phyloP scores from a whole-genome alignment of 1,140 invertebrate species.

The Bicyclus anynana region DNA sequence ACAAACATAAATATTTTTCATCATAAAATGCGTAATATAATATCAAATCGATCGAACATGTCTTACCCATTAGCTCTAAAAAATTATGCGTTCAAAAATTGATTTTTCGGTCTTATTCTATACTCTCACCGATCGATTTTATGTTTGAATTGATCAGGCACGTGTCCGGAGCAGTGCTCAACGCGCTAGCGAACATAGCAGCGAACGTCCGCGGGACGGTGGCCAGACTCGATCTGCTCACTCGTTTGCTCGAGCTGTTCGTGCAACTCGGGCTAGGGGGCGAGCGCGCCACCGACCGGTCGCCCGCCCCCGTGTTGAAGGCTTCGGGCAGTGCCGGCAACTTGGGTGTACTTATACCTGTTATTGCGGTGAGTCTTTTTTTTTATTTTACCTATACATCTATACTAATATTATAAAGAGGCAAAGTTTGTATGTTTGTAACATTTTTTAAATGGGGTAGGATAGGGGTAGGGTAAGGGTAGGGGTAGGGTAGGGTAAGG shows the following conservation, averaged over 20 bases:
- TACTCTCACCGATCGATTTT: no score
- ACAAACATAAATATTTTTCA: no score
- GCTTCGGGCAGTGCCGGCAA: conserved; percentile 97
- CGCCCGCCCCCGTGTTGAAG: conserved; percentile 82
- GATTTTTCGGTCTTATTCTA: no score
- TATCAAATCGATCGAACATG: no score
- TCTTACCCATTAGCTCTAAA: no score
- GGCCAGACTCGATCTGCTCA: conserved; percentile 92
- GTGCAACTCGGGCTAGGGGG: conserved; percentile 98
- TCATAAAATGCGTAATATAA: no score
- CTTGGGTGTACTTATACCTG: conserved; percentile 97
- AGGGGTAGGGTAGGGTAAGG: no score
- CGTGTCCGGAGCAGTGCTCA: conserved; percentile 96
- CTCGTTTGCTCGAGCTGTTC: conserved; percentile 95
- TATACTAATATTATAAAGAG: no score
- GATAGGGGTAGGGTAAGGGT: no score
- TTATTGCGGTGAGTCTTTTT: conserved; percentile 87
- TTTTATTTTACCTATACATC: neutral
- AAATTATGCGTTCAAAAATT: no score
- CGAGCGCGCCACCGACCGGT: conserved; percentile 94
- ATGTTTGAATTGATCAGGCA: conserved; percentile 79
- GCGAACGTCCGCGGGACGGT: conserved; percentile 93
- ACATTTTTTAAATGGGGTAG: no score
- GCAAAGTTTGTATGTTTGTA: no score
- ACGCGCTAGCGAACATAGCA: conserved; percentile 95